phyloP scores from a whole-genome alignment of 2,113 vertebrate genomes.

The Eurypyga helias region DNA sequence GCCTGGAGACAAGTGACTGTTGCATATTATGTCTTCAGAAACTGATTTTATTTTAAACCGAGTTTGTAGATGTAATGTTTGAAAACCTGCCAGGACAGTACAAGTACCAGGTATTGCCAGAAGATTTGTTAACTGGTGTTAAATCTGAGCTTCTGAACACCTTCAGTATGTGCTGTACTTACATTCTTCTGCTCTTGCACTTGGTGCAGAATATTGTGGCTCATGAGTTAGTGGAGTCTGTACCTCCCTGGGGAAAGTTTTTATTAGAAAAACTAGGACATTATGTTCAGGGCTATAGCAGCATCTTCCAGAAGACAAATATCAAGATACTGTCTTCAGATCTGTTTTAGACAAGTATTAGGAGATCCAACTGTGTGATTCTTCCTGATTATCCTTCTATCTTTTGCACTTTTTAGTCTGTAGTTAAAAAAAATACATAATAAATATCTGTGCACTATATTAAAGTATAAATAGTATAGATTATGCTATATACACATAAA shows the following conservation, averaged over 20 bases:
- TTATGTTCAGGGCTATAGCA: slow-evolving; percentile 8
- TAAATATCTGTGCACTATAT: not conserved
- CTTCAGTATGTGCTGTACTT: not conserved
- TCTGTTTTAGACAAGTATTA: not conserved
- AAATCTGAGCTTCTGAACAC: not conserved
- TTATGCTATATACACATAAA: not conserved
- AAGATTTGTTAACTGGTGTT: not conserved
- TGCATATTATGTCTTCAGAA: not conserved
- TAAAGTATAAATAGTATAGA: not conserved
- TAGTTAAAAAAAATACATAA: not conserved
- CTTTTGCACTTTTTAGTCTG: not conserved
- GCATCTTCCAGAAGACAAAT: slow-evolving; percentile 3
- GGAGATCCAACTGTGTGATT: not conserved
- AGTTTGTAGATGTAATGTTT: not conserved
- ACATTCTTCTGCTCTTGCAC: not conserved
- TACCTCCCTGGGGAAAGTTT: slow-evolving; percentile 64
- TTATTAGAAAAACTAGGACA: slow-evolving; percentile 56
- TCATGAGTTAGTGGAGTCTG: slow-evolving; percentile 44
- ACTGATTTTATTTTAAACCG: not conserved
- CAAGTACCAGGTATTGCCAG: not conserved
- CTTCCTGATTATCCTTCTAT: not conserved
- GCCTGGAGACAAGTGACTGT: not conserved
- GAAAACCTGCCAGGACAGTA: not conserved
- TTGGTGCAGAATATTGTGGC: slow-evolving; percentile 33
- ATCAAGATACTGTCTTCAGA: not conserved